phyloP scores from a whole-genome alignment of 2,888 invertebrate genomes.

The Epirrita christyi region DNA sequence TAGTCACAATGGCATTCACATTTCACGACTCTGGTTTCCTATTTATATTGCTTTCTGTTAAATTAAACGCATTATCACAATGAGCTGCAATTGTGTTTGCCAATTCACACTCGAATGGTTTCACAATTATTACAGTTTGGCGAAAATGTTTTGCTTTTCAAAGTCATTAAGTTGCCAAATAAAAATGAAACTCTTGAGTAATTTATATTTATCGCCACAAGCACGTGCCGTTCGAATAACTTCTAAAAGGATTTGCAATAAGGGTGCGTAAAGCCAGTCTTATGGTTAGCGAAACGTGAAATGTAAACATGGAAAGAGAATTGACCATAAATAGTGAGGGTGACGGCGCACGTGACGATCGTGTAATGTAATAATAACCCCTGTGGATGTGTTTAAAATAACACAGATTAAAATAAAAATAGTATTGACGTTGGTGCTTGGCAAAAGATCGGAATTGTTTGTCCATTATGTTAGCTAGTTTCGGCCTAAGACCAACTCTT shows the following conservation, averaged over 20 bases:
- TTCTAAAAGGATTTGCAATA: constrained; percentile 37
- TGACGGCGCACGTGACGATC: constrained; percentile 30
- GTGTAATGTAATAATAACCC: constrained; percentile 29
- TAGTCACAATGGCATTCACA: constrained; percentile 51
- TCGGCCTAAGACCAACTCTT: too few species aligned
- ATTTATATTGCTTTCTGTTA: constrained; percentile 39
- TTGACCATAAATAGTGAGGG: constrained; percentile 44
- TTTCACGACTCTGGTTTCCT: constrained; percentile 48
- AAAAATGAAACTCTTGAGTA: constrained; percentile 21
- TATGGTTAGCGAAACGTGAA: constrained; percentile 56
- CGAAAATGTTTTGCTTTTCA: constrained; percentile 12
- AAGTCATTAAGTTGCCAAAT: constrained; percentile 21
- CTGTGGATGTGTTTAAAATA: constrained; percentile 21
- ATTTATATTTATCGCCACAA: constrained; percentile 30
- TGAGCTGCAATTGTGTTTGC: constrained; percentile 7
- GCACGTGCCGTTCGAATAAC: constrained; percentile 34
- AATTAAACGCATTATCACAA: constrained; percentile 18
- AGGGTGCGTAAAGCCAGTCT: constrained; percentile 29
- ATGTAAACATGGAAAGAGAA: constrained; percentile 61
- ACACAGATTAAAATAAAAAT: constrained; percentile 14
- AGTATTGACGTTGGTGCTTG: constrained; percentile 33
- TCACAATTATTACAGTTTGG: constrained; percentile 12
- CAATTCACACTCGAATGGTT: constrained; percentile 13
- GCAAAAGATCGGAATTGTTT: background rate
- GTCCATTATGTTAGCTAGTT: background rate